Conservation (phyloP, 2,797 vertebrate genomes). For the Gambelia wislizenii region DNA sequence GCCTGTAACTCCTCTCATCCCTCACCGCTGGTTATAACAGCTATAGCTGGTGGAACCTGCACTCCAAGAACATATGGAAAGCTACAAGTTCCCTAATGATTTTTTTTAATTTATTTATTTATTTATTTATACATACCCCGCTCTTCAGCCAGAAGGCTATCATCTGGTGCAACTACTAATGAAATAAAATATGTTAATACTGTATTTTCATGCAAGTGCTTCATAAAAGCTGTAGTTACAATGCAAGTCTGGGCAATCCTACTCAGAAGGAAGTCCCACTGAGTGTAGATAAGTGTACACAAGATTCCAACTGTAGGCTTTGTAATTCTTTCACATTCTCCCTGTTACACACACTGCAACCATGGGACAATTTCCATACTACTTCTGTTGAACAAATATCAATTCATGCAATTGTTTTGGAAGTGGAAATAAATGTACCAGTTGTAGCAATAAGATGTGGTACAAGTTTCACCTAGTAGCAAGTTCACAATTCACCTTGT, state of each 20-base stretch:
- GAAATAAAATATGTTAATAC: neutral
- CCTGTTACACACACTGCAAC: neutral
- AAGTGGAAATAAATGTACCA: neutral
- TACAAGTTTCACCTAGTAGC: neutral
- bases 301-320: neutral
- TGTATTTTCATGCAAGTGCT: neutral
- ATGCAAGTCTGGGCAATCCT: neutral
- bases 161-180: neutral
- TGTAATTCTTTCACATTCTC: neutral
- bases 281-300: neutral
- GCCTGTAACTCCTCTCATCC: neutral
- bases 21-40: neutral
- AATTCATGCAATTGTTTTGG: neutral
- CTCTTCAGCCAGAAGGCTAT: no score
- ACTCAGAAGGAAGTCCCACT: neutral
- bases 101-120: no score
- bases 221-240: neutral
- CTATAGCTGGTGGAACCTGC: no score
- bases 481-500: neutral
- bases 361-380: neutral
- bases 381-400: neutral
- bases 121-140: no score
- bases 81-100: no score
- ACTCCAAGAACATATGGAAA: neutral
- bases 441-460: neutral